Evolutionary conservation across 1,140 invertebrate species (phyloP).

Genomic region (Zaprionus inermis): DNA sequence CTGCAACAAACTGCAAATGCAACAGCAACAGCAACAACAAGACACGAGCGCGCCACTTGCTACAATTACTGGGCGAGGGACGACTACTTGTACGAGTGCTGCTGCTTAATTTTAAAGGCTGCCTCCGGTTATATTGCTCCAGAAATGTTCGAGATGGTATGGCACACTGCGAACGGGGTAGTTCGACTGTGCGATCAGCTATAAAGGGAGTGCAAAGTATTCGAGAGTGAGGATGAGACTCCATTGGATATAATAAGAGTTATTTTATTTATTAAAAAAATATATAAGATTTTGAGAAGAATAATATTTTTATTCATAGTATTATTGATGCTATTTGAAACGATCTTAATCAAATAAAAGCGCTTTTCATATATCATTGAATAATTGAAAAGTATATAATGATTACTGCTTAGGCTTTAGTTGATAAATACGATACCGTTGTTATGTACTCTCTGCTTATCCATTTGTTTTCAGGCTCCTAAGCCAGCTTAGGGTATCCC

Average conservation of each 20-base stretch:
- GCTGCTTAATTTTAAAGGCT: slow-evolving; percentile 76
- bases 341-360: no score
- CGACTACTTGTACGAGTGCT: slow-evolving; percentile 30
- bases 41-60: slow-evolving; percentile 62
- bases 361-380: no score
- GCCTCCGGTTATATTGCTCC: slow-evolving; percentile 77
- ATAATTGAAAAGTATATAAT: no score
- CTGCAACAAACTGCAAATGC: slow-evolving; percentile 23
- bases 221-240: not conserved
- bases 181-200: not conserved
- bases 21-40: slow-evolving; percentile 33
- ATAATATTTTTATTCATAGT: no score
- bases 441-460: no score
- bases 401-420: no score
- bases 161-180: not conserved
- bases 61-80: slow-evolving; percentile 62
- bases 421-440: no score
- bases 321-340: no score
- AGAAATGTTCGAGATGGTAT: slow-evolving; percentile 76
- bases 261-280: no score
- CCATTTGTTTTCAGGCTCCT: no score
- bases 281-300: no score
- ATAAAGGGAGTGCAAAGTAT: not conserved
- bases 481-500: slow-evolving; percentile 27
- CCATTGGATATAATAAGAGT: no score